A percentile compares a stretch with the other conserved stretches of the same genome.
phyloP scores from a whole-genome alignment of 1,140 invertebrate genomes.

The Trichogramma pretiosum region DNA sequence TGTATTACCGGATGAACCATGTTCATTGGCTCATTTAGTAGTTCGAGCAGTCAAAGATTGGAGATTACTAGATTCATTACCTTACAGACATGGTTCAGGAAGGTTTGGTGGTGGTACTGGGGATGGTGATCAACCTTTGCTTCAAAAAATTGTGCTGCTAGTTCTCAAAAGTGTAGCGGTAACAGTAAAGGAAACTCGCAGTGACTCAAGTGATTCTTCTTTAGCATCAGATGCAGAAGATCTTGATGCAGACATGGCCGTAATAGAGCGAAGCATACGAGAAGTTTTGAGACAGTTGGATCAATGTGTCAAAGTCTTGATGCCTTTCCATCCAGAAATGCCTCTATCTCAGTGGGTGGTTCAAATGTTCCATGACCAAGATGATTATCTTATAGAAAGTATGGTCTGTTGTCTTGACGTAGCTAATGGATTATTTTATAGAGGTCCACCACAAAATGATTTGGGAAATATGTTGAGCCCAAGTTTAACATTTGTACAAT shows the following conservation, averaged over 20 bases:
- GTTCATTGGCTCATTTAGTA: slow-evolving; percentile 68
- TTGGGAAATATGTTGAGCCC: slow-evolving; percentile 73
- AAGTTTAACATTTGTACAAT: slow-evolving; percentile 73
- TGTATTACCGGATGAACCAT: slow-evolving; percentile 76
- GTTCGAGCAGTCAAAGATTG: slow-evolving; percentile 79
- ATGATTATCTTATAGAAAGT: slow-evolving; percentile 83
- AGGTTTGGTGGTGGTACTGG: slow-evolving; percentile 48
- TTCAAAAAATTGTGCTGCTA: slow-evolving; percentile 76
- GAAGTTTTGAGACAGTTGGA: slow-evolving; percentile 76
- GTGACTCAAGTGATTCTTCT: slow-evolving; percentile 73
- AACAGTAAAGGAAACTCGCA: slow-evolving; percentile 79
- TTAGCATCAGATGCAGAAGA: slow-evolving; percentile 73
- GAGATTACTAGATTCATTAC: slow-evolving; percentile 62
- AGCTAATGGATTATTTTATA: slow-evolving; percentile 71
- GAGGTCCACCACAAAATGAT: slow-evolving; percentile 68
- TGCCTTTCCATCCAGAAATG: slow-evolving; percentile 80
- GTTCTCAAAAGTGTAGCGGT: slow-evolving; percentile 83
- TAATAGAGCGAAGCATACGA: slow-evolving; percentile 74
- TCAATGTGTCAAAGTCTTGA: slow-evolving; percentile 66
- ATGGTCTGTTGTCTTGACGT: slow-evolving; percentile 87
- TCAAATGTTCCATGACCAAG: slow-evolving; percentile 80
- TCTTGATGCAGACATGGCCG: slow-evolving; percentile 79
- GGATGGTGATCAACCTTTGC: slow-evolving; percentile 53
- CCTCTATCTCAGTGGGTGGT: slow-evolving; percentile 80
- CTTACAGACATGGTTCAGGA: slow-evolving; percentile 48